Conservation (phyloP, 2,888 invertebrate genomes). For the Holacanthella duospinosa region DNA sequence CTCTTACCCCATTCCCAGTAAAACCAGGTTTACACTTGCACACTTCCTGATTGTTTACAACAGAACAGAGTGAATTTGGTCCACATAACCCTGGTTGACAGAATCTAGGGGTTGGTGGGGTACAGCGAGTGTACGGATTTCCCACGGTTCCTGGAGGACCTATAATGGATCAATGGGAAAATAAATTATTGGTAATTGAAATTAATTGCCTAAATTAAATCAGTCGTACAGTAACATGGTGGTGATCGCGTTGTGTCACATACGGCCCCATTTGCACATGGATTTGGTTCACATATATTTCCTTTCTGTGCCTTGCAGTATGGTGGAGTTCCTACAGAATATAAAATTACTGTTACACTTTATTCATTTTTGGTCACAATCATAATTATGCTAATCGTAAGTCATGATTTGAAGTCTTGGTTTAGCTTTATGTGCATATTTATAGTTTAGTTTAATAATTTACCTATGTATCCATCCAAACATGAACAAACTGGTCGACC, state of each 20-base stretch:
- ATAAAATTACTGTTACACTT: no score
- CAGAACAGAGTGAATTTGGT: constrained; percentile 64
- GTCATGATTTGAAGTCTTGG: no score
- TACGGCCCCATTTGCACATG: constrained; percentile 57
- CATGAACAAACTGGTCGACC: constrained; percentile 39
- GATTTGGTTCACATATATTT: constrained; percentile 72
- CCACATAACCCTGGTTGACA: constrained; percentile 49
- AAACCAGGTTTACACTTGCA: constrained; percentile 68
- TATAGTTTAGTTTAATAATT: no score
- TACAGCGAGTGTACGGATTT: constrained; percentile 71
- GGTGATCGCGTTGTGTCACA: constrained; percentile 62
- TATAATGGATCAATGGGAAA: constrained; percentile 63
- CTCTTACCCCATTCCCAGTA: constrained; percentile 62
- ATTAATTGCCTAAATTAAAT: no score
- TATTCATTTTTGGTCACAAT: no score
- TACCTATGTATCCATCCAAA: constrained; percentile 33
- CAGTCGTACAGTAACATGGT: constrained; percentile 78
- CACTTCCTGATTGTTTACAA: constrained; percentile 56
- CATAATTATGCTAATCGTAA: no score
- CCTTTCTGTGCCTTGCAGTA: constrained; percentile 42
- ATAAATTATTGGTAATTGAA: no score
- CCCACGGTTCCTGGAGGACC: constrained; percentile 61
- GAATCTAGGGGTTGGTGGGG: constrained; percentile 30
- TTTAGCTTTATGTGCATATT: no score
- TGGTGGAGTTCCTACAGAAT: constrained; percentile 1